Evolutionary conservation across 37 sponge, comb jelly and placozoan species (phyloP), one percentile per base, ranked within the genome.

Genomic region (Eunapius fragilis): DNA sequence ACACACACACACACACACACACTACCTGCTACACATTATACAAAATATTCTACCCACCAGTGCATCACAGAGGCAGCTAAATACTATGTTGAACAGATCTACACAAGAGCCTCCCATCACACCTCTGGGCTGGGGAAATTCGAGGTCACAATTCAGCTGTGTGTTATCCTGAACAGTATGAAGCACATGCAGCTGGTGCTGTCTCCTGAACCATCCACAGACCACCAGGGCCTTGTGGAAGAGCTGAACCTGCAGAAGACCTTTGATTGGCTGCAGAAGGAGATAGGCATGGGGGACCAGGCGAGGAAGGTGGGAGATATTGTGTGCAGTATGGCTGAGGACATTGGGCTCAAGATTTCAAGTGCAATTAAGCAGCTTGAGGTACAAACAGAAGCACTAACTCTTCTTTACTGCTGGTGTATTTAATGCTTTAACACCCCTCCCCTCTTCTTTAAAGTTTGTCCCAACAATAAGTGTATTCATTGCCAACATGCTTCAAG

Each of bases 101-200:
- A 58, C 22, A 58, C 58, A 58, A 10, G 22, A 58, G 58, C 22
- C 19, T 58, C 58, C 58, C 6, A 58, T 19, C 58, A 17, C 14
- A 58, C 58, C 14, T 19, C 22, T 58, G 58, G 14, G 19, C 1
- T 17, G 22, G 58, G 17, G 19, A 58, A 58, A 10, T 58, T 58
- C 58, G 14, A 10, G 6, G 58, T 58, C 58, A 58, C 58, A 0
- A 25, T 47, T 17, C 41, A 89, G 89, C 80, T 89, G 69, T 78
- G 89, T 72, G 70, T 89, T 12, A 70, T 69, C 14, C 73, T 89
- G 41, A 89, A 89, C 80, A 89, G 84, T 37, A 89, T 89, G 78
- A 28, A 71, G 32, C 89, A 89, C 75, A 49, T 89, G 33, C 70
- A 69, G 22, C 58, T 19, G 58, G 14, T 19, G 22, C 58, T 58